phyloP scores from a whole-genome alignment of 2,797 vertebrate genomes.

The Dermochelys coriacea region DNA sequence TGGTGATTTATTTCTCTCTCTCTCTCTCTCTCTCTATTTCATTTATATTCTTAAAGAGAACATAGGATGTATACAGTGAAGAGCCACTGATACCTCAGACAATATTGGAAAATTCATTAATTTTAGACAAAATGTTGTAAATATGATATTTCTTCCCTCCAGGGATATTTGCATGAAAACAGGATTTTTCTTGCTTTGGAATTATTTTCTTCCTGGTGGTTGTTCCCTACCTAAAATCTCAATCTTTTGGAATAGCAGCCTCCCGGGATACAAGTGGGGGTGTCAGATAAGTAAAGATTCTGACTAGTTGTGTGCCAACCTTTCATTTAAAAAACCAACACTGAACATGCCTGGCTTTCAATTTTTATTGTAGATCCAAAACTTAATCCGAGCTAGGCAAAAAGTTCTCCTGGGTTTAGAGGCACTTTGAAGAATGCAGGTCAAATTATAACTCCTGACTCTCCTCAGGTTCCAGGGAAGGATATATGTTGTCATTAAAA shows the following conservation, averaged over 20 bases:
- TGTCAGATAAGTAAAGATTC: not conserved
- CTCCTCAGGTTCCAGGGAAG: not conserved
- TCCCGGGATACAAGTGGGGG: not conserved
- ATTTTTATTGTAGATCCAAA: not conserved
- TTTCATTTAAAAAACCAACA: not conserved
- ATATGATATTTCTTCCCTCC: not conserved
- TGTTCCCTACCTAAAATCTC: not conserved
- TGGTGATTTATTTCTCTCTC: not conserved
- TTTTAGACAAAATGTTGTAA: not conserved
- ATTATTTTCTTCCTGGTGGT: not conserved
- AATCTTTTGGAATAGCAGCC: not conserved
- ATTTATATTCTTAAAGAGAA: not conserved
- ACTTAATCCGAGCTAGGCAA: not conserved
- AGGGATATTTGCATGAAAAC: not conserved
- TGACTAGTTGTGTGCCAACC: not conserved
- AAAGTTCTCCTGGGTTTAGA: not conserved
- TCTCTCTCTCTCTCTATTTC: not conserved
- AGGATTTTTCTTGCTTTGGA: not conserved
- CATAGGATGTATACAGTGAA: not conserved
- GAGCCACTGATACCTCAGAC: not conserved
- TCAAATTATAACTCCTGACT: fast-evolving
- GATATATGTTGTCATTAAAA: not conserved
- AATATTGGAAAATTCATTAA: not conserved
- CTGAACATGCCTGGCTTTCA: not conserved
- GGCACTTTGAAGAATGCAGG: not conserved